phyloP scores from a whole-genome alignment of 2,113 vertebrate species.

The Amia ocellicauda region DNA sequence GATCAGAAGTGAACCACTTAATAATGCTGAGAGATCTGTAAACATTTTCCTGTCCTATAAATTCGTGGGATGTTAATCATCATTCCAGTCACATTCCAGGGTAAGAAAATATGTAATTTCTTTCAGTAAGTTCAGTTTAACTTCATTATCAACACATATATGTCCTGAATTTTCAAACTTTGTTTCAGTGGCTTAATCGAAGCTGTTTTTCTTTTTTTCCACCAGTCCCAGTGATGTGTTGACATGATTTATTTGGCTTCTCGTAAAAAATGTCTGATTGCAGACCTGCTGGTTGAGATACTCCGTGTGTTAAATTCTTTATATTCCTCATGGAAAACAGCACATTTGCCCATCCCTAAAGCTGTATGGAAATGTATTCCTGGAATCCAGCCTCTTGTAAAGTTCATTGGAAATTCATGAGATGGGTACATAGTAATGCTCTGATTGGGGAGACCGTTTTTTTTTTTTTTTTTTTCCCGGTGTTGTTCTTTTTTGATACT shows the following conservation, averaged over 20 bases:
- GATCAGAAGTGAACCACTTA: no score
- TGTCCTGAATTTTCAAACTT: not conserved
- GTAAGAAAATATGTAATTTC: not conserved
- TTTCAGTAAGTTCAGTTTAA: not conserved
- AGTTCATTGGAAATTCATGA: not conserved
- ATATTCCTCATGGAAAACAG: not conserved
- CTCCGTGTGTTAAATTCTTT: not conserved
- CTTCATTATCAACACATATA: not conserved
- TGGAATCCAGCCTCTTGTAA: no score
- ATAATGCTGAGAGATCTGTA: no score
- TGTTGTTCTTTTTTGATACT: no score
- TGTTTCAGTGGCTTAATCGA: not conserved
- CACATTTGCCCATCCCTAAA: not conserved
- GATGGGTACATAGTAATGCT: not conserved
- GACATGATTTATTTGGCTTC: slow-evolving; percentile 4
- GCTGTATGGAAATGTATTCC: not conserved
- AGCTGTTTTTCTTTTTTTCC: not conserved
- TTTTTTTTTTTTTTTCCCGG: no score
- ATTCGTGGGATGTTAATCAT: no score
- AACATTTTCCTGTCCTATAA: no score
- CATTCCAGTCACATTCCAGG: not conserved
- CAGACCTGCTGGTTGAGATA: slow-evolving; percentile 1
- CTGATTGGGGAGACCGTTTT: not conserved
- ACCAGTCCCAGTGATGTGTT: not conserved
- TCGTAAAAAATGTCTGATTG: not conserved